phyloP scores from a whole-genome alignment of 2,888 invertebrate species.

The Scaptomyza tumidula region DNA sequence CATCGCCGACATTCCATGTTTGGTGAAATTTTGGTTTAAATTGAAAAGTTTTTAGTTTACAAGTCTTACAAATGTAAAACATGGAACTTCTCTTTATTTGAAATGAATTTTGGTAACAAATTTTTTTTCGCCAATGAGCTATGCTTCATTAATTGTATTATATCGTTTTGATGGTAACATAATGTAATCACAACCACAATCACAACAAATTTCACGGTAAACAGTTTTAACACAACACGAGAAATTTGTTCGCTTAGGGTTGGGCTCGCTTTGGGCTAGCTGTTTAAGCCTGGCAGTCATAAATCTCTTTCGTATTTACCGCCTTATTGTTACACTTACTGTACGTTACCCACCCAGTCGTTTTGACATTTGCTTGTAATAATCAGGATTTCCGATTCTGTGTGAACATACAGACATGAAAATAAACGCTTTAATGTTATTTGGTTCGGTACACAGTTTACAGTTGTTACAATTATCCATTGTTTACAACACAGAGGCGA shows the following conservation, averaged over 20 bases:
- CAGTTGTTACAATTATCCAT: constrained; percentile 75
- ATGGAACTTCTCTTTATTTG: background rate
- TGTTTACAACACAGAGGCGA: constrained; percentile 59
- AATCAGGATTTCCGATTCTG: constrained; percentile 73
- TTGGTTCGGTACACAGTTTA: constrained; percentile 74
- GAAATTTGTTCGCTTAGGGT: constrained; percentile 54
- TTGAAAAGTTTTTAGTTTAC: too few relatives aligned
- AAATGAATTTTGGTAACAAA: constrained; percentile 49
- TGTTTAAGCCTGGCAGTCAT: constrained; percentile 45
- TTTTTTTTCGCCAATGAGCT: constrained; percentile 52
- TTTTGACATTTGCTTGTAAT: constrained; percentile 77
- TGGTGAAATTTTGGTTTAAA: too few relatives aligned
- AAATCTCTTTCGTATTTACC: constrained; percentile 70
- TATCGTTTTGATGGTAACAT: constrained; percentile 45
- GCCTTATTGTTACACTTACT: constrained; percentile 54
- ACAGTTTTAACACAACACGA: constrained; percentile 65
- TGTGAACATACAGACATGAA: constrained; percentile 40
- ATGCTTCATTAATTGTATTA: constrained; percentile 62
- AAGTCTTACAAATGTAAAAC: too few relatives aligned
- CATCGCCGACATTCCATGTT: too few relatives aligned
- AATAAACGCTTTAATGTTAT: constrained; percentile 75
- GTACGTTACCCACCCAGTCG: constrained; percentile 60
- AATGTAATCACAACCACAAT: constrained; percentile 67
- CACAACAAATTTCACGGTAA: constrained; percentile 79
- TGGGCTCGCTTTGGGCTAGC: constrained; percentile 32